Base-by-base conservation (phyloP, 2,888 invertebrate genomes). In the Tanypteryx hageni region DNA sequence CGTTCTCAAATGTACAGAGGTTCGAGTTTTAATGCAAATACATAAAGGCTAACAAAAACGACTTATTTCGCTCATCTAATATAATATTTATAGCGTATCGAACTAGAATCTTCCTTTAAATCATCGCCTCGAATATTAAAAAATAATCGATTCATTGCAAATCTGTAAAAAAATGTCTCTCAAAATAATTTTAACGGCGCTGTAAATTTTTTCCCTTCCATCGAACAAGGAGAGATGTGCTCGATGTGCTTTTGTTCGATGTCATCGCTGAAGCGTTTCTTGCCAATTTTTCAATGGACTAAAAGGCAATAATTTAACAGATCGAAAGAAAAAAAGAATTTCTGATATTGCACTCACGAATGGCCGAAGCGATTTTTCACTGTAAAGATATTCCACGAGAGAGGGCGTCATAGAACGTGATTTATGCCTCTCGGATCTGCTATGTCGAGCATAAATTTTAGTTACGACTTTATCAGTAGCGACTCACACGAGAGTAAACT, bases 401-500 rank as follows among this genome's bases (percentile, higher is more conserved):
- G 27, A 76, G 13, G 22, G 76, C 76, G 68, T 68, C 18, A 22
- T 11, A 11, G 68, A 68, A 68, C 68, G 27, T 76, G 76, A 76
- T 76, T 76, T 76, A 76, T 76, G 76, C 76, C 27, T 3, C 76
- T 76, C 27, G 76, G 76, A 76, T 76, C 8, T 76, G 76, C 27
- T 18, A 76, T 27, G 27, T 27, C 27, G 27, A 76, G 27, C 76
- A 76, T 76, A 76, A 76, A 76, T 76, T 76, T 27, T 11, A 27
- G 22, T 76, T 76, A 76, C 22, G 76, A 76, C 76, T 27, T 76
- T 76, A 76, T 76, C 76, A 27, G 76, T 8, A 27, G 76, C 76
- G 22, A 68, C 68, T 68, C 68, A 68, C 68, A 14, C 22, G 76
- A 76, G 76, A 76, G 76, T 76, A 76, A 76, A 76, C 76, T 76